Evolutionary conservation across 1,140 invertebrate genomes (phyloP), one percentile per base, ranked within the genome.

Genomic region (Diachasmimorpha longicaudata): DNA sequence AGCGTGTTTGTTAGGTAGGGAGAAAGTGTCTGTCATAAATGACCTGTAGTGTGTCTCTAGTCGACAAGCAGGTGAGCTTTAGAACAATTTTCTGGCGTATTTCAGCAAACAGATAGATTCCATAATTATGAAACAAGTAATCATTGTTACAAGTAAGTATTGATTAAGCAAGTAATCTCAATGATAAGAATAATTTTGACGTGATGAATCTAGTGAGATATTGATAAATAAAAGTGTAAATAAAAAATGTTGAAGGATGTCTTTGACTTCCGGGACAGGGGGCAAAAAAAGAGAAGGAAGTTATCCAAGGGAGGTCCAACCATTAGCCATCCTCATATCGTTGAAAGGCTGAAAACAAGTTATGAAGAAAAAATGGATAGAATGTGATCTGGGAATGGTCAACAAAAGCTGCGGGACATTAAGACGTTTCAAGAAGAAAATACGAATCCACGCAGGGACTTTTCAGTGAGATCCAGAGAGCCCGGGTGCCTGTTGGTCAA

Each of bases 271-370:
- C n/a, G n/a, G 14, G 48, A 10, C 9, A 16, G n/a, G 48, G 48
- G 16, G 9, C n/a, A n/a, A 52, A 52, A 70, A 16, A 42, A 70
- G 31, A 25, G 21, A 71, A 71, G 72, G 58, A 72, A 19, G 42
- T 48, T 13, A 25, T 21, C 25, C 23, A 25, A 66, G 67, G 74
- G 70, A 55, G 58, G 73, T 79, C 73, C 44, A 16, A 74, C 39
- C 71, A 79, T 76, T 75, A 78, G 63, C 21, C 31, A n/a, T 76
- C 73, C 55, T 74, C 70, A 70, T 78, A 79, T 74, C 52, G 74
- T 76, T 58, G 36, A 68, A 67, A 74, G 66, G 9, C 10, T 67
- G 46, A 63, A 68, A 63, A 66, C 42, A 66, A 39, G 42, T 67
- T 37, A 48, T 67, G 37, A 31, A 67, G 21, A 42, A n/a, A 13